Evolutionary conservation across 1,140 invertebrate genomes (phyloP).

Genomic region (Pseudomyrmex cubaensis): DNA sequence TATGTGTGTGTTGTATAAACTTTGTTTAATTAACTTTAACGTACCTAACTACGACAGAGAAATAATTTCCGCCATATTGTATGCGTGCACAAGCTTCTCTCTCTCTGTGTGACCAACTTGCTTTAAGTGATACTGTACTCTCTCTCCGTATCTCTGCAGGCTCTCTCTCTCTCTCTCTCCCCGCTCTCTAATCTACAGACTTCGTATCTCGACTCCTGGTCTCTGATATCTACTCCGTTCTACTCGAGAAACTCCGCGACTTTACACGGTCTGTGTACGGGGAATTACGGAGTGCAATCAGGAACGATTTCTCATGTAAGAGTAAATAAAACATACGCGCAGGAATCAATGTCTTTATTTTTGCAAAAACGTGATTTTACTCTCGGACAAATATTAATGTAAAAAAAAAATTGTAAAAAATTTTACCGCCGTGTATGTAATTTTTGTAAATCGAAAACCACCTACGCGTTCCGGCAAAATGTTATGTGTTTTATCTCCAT

Average conservation of each 20-base stretch:
- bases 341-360: not conserved
- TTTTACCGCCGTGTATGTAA: not conserved
- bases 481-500: not conserved
- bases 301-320: not conserved
- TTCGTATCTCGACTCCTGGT: not conserved
- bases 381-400: too few relatives aligned
- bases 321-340: too few relatives aligned
- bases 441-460: not conserved
- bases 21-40: conserved; percentile 9
- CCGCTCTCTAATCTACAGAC: not conserved
- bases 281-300: not conserved
- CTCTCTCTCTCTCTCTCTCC: too few relatives aligned
- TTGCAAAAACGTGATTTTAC: not conserved
- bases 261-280: not conserved
- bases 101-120: conserved; percentile 4
- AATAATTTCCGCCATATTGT: conserved; percentile 25
- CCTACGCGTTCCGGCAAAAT: not conserved
- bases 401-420: not conserved
- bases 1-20: conserved; percentile 9
- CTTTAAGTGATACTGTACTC: not conserved
- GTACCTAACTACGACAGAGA: not conserved
- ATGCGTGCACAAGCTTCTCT: not conserved
- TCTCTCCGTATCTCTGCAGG: not conserved
- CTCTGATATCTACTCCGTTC: conserved; percentile 23
- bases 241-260: not conserved